Base-by-base conservation (phyloP, 2,888 invertebrate genomes). In the Conomelus anceps region DNA sequence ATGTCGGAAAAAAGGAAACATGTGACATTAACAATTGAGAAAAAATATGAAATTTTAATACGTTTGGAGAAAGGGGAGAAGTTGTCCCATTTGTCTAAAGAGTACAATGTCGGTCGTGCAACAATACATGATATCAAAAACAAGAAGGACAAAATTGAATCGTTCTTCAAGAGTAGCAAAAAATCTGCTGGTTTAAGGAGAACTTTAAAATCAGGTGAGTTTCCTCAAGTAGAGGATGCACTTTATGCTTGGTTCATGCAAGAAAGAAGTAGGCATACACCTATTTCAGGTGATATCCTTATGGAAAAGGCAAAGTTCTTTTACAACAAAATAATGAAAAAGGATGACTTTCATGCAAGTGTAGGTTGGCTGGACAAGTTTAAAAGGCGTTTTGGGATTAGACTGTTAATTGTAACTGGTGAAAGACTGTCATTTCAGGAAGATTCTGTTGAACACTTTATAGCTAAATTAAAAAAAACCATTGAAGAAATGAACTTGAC, bases 271-370 rank as follows among this genome's bases (percentile, higher is more conserved):
- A 63, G 84, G 26, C 84, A 84, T 1, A 24, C n/a, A n/a, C 84
- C 88, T n/a, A 23, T 88, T 84, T 88, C 85, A 23, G 88, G 24
- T 6, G 13, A 84, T 22, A 88, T 88, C 84, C 17, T 23, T n/a
- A 63, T 84, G 84, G 22, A 20, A 22, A 88, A 88, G 23, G 24
- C 84, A 23, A 63, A 9, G 11, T 63, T 84, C 17, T 23, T 84
- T 0, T 84, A 23, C 1, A 22, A 22, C 6, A 88, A 88, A 22
- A 23, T 88, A 22, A 3, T 11, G 34, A 11, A 22, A 22, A 41
- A 88, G 20, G 3, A 34, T 3, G 34, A 88, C 41, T 34, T 34
- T 34, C n/a, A 88, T 20, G 22, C 29, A 4, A 88, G 29, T 22
- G 17, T 29, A 22, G 88, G 88, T 11, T 29, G 88, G 13, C 11